Evolutionary conservation across 1,140 invertebrate genomes (phyloP), one percentile per base, ranked within the genome.

Genomic region (Babylonia areolata): DNA sequence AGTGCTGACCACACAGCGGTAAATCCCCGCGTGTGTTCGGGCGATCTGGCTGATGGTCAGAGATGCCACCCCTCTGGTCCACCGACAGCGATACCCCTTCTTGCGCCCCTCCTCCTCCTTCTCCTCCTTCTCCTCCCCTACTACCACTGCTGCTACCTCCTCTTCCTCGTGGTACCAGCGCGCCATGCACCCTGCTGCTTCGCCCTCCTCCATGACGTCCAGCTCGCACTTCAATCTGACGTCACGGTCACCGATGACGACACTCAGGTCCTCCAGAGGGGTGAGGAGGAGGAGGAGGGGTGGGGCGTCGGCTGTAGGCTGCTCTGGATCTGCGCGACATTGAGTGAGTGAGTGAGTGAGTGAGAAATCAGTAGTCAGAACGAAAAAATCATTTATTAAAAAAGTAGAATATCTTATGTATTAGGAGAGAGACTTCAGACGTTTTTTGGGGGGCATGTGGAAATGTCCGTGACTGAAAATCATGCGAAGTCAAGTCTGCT

Each of bases 11-110:
- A 94, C 84, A 15, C 85, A 86, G 6, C 94, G 89, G 17, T 81
- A 87, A 31, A 91, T 91, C 35, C 86, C 87, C 31, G 90, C 86
- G 35, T 90, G 84, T 91, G 91, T 88, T 90, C 91, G 20, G 79
- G 85, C 1, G 85, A 31, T 86, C 89, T 88, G 73, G 15, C 20
- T 12, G 17, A 64, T 64, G 20, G 28, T 5, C 15, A 64, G 58
- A 64, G 58, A 28, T 12, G 58, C 58, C 20, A 23, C 20, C 58
- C 58, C 28, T 23, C 6, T 23, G 5, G 5, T 28, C 58, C 58
- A 64, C 58, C 15, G 15, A 23, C 87, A 78, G 81, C 92, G 40
- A 81, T 79, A 78, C 31, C 86, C 84, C 33, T 85, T 85, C 15
- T 85, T 79, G n/a, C 92, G 33, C 42, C 90, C 88, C 46, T 88